A percentile compares a stretch with the other conserved stretches of the same genome.
Evolutionary conservation across 2,888 invertebrate genomes (phyloP).

Genomic region (Phortica okadai): DNA sequence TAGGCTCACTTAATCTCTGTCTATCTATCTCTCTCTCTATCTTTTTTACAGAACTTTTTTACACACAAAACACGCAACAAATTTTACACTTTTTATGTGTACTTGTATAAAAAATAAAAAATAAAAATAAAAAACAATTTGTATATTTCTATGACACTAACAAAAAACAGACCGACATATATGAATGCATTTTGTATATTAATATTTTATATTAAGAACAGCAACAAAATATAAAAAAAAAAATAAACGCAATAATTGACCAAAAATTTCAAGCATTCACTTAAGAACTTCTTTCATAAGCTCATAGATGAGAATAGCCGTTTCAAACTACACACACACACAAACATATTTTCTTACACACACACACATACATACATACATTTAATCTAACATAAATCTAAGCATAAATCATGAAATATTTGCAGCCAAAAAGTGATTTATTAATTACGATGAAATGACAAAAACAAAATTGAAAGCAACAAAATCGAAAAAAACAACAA

Average conservation of each 20-base stretch:
- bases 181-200: conserved; percentile 15
- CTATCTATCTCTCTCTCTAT: not conserved
- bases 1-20: not conserved
- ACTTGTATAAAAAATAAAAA: not conserved
- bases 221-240: not conserved
- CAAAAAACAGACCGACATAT: conserved; percentile 11
- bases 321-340: not conserved
- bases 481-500: not conserved
- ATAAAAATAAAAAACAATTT: not conserved
- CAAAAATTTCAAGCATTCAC: not conserved
- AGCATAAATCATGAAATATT: not conserved
- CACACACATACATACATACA: not conserved
- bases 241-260: not conserved
- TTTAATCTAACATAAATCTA: not conserved
- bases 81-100: conserved; percentile 7
- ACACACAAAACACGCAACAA: conserved; percentile 12
- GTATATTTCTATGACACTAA: conserved; percentile 1
- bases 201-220: conserved; percentile 17
- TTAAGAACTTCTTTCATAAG: not conserved
- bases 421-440: not conserved
- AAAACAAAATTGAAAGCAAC: not conserved
- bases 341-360: not conserved
- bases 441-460: not conserved
- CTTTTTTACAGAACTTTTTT: conserved; percentile 4
- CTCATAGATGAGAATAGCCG: not conserved